Evolutionary conservation across 2,113 vertebrate genomes (phyloP), one percentile per base, ranked within the genome.

Genomic region (Sander vitreus): DNA sequence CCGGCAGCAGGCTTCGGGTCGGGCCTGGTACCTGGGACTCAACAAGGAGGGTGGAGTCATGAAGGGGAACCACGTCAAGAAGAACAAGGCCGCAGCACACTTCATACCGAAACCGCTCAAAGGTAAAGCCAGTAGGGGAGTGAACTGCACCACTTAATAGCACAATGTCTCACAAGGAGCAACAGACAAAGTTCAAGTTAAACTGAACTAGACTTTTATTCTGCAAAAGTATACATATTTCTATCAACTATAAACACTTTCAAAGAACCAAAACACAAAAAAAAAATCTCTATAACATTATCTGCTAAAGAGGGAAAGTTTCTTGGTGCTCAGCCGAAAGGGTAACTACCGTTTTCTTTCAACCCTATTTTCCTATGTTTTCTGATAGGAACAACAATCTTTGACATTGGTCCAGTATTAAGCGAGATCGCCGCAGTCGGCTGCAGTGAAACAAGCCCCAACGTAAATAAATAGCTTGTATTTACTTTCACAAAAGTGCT

Each of bases 31-130:
- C 91, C 94, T 99, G 90, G 98, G 98, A 60, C 97, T 99, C 82
- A 99, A 99, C 95, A 99, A 99, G 95, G 98, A 99, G 90, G 98
- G 98, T 0, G 97, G 96, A 80, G 96, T 99, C 90, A 99, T 99
- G 98, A 99, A 99, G 96, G 98, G 98, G 86, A 99, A 99, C 91
- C 98, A 98, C 0, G 98, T 99, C 67, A 99, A 99, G 95, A 99
- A 99, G 93, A 99, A 97, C 78, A 99, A 99, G 91, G 97, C 98
- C 7, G 97, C 98, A 23, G 98, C 98, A 83, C 98, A 99, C 91
- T 99, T 99, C 91, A 97, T 99, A 88, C 98, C 98, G 83, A 99
- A 99, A 95, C 98, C 98, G 48, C 96, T 99, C 73, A 99, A 99
- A 98, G 98, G 98, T 99, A 96, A 68, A 78, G 58, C 48, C 11